Conservation (phyloP, 2,113 vertebrate genomes). For the Halichoerus grypus region DNA sequence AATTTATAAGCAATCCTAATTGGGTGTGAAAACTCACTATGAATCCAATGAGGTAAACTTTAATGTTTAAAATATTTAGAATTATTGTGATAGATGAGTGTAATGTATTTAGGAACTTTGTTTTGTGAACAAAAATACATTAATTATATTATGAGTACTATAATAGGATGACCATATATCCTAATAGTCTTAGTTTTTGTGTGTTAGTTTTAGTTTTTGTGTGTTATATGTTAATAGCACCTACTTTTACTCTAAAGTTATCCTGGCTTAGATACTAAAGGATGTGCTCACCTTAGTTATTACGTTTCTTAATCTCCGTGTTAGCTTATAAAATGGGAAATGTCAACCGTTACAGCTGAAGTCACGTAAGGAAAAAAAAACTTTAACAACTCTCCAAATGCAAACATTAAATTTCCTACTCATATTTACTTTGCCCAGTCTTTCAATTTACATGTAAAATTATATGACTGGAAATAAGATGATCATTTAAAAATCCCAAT, state of each 20-base stretch:
- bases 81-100: not conserved
- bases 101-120: not conserved
- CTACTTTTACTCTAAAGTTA: not conserved
- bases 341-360: not conserved
- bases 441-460: not conserved
- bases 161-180: not conserved
- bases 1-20: not conserved
- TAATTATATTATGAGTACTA: not conserved
- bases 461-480: not conserved
- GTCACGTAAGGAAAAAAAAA: not conserved
- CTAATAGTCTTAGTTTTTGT: not conserved
- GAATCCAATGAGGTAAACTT: not conserved
- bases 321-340: not conserved
- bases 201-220: not conserved
- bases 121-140: not conserved
- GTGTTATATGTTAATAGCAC: not conserved
- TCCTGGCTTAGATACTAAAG: not conserved
- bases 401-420: not conserved
- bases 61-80: not conserved
- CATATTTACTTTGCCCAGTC: not conserved
- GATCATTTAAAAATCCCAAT: not conserved
- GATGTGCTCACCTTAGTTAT: not conserved
- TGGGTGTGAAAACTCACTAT: not conserved
- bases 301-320: not conserved
- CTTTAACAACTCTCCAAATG: not conserved